A percentile compares a stretch with the other conserved stretches of the same genome.
Evolutionary conservation across 2,888 invertebrate genomes (phyloP).

Genomic region (Listrodromus nycthemerus): DNA sequence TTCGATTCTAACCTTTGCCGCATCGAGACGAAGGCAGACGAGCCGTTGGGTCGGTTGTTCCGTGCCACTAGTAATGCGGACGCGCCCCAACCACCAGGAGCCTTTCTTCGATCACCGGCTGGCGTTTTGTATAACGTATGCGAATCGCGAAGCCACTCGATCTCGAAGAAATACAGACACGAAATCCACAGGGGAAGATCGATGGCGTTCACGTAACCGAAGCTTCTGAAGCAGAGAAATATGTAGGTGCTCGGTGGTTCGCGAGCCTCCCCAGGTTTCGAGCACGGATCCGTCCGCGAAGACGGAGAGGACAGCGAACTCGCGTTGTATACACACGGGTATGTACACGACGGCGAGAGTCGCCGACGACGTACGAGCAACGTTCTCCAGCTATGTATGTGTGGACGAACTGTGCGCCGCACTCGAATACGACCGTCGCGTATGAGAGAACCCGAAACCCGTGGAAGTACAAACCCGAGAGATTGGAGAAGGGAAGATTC

Average conservation of each 20-base stretch:
- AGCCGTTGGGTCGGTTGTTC: neutral
- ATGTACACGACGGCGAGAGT: neutral
- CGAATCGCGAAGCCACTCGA: constrained; percentile 56
- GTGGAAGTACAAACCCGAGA: constrained; percentile 18
- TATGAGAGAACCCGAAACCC: constrained; percentile 32
- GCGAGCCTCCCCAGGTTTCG: neutral
- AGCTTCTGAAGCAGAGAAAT: constrained; percentile 25
- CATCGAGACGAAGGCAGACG: neutral
- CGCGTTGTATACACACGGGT: constrained; percentile 4
- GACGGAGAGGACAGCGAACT: neutral
- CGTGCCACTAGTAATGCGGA: neutral
- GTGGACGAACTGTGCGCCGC: neutral
- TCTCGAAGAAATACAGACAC: constrained; percentile 55
- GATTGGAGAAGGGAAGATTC: constrained; percentile 28
- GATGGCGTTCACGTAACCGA: constrained; percentile 19
- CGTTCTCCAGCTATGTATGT: neutral
- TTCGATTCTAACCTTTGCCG: constrained; percentile 10
- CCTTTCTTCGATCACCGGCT: constrained; percentile 26
- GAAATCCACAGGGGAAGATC: constrained; percentile 33
- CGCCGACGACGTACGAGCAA: neutral
- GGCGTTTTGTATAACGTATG: constrained; percentile 56
- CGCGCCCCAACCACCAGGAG: neutral
- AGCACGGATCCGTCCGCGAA: neutral
- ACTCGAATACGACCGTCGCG: constrained; percentile 4
- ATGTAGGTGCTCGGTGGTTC: constrained; percentile 15